phyloP scores from a whole-genome alignment of 2,888 invertebrate species.

The Lasioglossum vierecki region DNA sequence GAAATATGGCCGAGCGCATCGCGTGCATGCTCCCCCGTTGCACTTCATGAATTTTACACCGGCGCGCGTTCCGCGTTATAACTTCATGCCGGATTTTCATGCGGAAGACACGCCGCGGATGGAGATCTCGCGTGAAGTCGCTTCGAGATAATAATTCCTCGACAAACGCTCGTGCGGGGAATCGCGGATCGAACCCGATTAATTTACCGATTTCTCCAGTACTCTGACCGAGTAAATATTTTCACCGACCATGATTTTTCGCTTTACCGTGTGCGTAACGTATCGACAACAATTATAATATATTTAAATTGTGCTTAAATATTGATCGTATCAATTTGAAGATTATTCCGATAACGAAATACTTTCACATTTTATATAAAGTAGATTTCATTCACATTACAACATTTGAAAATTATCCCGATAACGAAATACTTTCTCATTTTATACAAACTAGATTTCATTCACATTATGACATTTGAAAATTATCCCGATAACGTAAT shows the following conservation, averaged over 20 bases:
- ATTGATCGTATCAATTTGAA: neutral
- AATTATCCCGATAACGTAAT: neutral
- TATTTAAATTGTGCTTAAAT: neutral
- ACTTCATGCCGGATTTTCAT: conserved; percentile 47
- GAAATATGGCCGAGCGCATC: conserved; percentile 40
- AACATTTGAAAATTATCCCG: neutral
- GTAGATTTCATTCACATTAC: neutral
- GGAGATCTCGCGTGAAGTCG: conserved; percentile 4
- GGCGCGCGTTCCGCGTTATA: conserved; percentile 34
- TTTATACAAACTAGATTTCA: neutral
- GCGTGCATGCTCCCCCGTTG: conserved; percentile 30
- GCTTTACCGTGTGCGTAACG: neutral
- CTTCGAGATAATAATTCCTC: neutral
- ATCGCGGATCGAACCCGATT: neutral
- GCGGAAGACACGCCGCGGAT: neutral
- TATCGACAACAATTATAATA: neutral
- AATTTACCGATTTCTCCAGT: neutral
- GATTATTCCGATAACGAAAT: neutral
- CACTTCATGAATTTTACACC: conserved; percentile 53
- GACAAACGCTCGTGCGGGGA: neutral
- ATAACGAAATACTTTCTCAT: neutral
- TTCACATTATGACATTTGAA: neutral
- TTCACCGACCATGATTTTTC: neutral
- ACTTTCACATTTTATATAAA: neutral
- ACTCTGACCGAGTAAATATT: neutral